phyloP scores from a whole-genome alignment of 2,797 vertebrate genomes.

The Arctocebus calabarensis region DNA sequence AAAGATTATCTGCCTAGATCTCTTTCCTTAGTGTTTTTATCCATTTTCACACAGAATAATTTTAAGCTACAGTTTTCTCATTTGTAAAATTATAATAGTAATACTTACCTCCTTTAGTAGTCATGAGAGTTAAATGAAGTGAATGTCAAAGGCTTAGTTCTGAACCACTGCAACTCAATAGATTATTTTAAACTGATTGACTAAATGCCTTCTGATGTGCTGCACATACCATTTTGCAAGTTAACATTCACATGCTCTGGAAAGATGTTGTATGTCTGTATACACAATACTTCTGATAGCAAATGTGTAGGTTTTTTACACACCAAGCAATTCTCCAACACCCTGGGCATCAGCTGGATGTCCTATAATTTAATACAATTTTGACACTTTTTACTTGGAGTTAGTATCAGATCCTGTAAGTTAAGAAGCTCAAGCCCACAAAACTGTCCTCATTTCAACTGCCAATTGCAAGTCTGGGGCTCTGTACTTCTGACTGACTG shows the following conservation, averaged over 20 bases:
- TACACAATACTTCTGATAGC: not conserved
- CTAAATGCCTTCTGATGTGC: not conserved
- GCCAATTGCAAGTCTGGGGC: not conserved
- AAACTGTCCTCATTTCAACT: not conserved
- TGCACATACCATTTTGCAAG: not conserved
- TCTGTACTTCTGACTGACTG: not conserved
- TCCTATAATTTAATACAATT: not conserved
- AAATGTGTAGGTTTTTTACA: not conserved
- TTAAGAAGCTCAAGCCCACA: not conserved
- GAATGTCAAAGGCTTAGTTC: conserved; percentile 27
- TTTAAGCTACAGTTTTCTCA: not conserved
- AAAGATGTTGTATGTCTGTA: not conserved
- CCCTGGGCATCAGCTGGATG: not conserved
- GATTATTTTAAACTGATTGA: not conserved
- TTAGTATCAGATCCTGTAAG: not conserved
- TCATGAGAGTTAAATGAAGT: not conserved
- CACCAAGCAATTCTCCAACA: not conserved
- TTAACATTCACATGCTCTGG: not conserved
- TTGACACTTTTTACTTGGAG: not conserved
- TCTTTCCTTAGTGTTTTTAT: conserved; percentile 26
- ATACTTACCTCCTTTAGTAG: not conserved
- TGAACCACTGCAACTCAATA: conserved; percentile 5
- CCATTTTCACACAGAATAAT: not conserved
- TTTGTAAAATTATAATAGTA: conserved; percentile 22
- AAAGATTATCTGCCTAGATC: not conserved